A percentile compares a stretch with the other conserved stretches of the same genome.
Conservation (phyloP, 2,113 vertebrate genomes). For the Thalassoma bifasciatum region DNA sequence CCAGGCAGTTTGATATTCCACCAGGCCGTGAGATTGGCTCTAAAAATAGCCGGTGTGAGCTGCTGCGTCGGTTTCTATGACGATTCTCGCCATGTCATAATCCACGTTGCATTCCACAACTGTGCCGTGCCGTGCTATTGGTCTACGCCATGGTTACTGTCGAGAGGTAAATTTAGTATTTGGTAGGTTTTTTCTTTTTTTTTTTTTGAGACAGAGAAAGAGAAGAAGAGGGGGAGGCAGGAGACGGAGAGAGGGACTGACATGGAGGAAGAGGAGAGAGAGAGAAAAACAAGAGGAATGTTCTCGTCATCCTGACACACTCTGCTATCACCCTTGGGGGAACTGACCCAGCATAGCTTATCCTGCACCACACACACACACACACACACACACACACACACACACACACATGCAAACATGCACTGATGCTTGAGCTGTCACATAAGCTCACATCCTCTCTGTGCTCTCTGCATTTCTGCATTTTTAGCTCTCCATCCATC, state of each 20-base stretch:
- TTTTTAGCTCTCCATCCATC: neutral
- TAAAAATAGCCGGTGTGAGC: constrained; percentile 69
- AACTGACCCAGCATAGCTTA: constrained; percentile 72
- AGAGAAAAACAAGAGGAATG: constrained; percentile 66
- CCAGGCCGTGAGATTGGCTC: constrained; percentile 49
- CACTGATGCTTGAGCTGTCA: constrained; percentile 70
- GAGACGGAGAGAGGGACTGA: constrained; percentile 9
- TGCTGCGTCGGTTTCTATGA: constrained; percentile 72
- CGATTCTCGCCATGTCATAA: constrained; percentile 69
- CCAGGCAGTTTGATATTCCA: constrained; percentile 52
- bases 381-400: constrained; percentile 35
- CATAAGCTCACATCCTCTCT: constrained; percentile 67
- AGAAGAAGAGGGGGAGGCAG: neutral
- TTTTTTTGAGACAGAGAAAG: constrained; percentile 21
- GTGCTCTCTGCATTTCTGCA: constrained; percentile 26
- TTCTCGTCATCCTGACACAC: constrained; percentile 65
- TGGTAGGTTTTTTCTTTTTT: constrained; percentile 32
- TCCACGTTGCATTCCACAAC: constrained; percentile 70
- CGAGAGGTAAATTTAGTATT: constrained; percentile 45
- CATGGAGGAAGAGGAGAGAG: constrained; percentile 27
- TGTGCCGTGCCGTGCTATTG: constrained; percentile 44
- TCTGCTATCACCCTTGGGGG: constrained; percentile 63
- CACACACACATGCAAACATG: constrained; percentile 16
- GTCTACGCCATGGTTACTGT: constrained; percentile 47
- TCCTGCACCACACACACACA: constrained; percentile 46